phyloP scores from a whole-genome alignment of 2,888 invertebrate genomes.

The Mylabris sibirica region DNA sequence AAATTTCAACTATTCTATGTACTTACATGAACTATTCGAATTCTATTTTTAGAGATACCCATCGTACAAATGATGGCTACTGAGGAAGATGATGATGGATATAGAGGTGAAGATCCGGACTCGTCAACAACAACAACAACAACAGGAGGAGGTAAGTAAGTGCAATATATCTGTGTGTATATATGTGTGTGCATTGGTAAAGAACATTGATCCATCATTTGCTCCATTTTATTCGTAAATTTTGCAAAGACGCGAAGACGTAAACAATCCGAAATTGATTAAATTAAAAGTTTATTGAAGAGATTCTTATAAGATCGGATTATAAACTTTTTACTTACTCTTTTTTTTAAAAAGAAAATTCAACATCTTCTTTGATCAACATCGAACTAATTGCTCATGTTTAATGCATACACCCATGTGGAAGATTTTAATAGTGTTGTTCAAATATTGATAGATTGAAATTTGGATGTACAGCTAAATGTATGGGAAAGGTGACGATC shows the following conservation, averaged over 20 bases:
- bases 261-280: conserved; percentile 47
- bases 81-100: conserved; percentile 68
- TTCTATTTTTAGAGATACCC: conserved; percentile 72
- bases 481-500: too few relatives aligned
- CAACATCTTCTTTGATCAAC: conserved; percentile 42
- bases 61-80: conserved; percentile 73
- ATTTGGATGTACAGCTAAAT: not conserved
- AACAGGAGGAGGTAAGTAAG: conserved; percentile 84
- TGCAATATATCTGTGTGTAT: conserved; percentile 60
- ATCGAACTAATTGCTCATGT: conserved; percentile 46
- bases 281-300: conserved; percentile 39
- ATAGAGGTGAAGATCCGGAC: conserved; percentile 69
- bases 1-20: not conserved
- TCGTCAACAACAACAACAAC: conserved; percentile 58
- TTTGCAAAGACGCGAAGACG: conserved; percentile 12
- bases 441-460: conserved; percentile 7
- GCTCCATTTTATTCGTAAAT: not conserved
- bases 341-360: not conserved
- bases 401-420: conserved; percentile 41
- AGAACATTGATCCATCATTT: too few relatives aligned
- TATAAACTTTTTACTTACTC: not conserved
- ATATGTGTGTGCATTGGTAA: too few relatives aligned
- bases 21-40: not conserved
- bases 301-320: not conserved
- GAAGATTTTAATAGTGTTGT: conserved; percentile 40